Evolutionary conservation across 2,113 vertebrate species (phyloP).

Genomic region (Pachypanchax playfairii): DNA sequence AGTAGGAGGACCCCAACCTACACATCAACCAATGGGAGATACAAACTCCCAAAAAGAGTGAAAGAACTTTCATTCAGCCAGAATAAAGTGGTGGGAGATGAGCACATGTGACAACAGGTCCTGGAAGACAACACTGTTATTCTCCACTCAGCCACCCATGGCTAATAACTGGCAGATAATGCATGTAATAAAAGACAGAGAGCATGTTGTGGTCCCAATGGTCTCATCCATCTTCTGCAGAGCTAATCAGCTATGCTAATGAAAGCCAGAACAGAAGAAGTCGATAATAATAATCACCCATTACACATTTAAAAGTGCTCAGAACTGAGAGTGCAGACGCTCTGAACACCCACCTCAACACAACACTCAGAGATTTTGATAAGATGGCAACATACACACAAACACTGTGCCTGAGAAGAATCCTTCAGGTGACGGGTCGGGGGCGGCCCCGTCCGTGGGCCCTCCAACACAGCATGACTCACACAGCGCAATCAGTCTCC

Average conservation of each 20-base stretch:
- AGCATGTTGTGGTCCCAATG: constrained; percentile 54
- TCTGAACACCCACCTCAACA: constrained; percentile 6
- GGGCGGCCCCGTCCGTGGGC: constrained; percentile 31
- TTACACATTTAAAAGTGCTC: constrained; percentile 6
- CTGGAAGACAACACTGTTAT: constrained; percentile 41
- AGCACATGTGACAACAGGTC: constrained; percentile 69
- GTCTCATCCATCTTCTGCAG: constrained; percentile 59
- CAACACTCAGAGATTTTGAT: constrained; percentile 36
- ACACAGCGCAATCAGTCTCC: constrained; percentile 63
- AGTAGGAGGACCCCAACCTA: constrained; percentile 29
- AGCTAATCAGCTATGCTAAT: constrained; percentile 69
- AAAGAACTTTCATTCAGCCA: constrained; percentile 67
- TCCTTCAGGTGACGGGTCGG: constrained; percentile 50
- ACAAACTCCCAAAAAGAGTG: constrained; percentile 47
- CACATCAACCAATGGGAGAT: constrained; percentile 50
- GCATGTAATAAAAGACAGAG: constrained; percentile 67
- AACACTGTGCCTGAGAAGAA: constrained; percentile 48
- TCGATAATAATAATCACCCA: constrained; percentile 33
- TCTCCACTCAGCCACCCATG: constrained; percentile 67
- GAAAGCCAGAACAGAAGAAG: constrained; percentile 49
- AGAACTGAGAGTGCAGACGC: constrained; percentile 8
- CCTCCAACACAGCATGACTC: constrained; percentile 66
- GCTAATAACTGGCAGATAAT: constrained; percentile 73
- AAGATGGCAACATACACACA: constrained; percentile 12
- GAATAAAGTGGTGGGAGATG: constrained; percentile 58